Percentiles rank a stretch among this genome's conserved stretches.
Evolutionary conservation across 2,888 invertebrate genomes (phyloP).

Genomic region (Apodemia duryi): DNA sequence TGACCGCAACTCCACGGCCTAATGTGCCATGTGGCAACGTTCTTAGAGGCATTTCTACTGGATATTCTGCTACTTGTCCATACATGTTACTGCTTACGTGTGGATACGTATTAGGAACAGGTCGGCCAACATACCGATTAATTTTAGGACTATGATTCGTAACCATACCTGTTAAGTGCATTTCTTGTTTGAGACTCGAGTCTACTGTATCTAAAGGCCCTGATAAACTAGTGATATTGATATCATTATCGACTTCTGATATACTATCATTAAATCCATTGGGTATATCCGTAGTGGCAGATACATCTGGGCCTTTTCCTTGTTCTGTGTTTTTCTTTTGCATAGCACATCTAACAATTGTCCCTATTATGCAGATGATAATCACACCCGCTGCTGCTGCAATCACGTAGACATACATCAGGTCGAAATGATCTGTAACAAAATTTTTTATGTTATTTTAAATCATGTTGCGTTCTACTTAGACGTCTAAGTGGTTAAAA

Average conservation of each 20-base stretch:
- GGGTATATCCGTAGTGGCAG: constrained; percentile 87
- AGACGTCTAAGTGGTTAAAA: no score
- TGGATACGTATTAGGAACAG: constrained; percentile 71
- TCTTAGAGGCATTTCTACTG: constrained; percentile 74
- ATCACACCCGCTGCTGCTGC: constrained; percentile 86
- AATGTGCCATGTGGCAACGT: constrained; percentile 71
- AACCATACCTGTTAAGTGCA: constrained; percentile 67
- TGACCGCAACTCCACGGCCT: constrained; percentile 68
- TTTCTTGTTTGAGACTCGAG: constrained; percentile 63
- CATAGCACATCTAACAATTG: constrained; percentile 84
- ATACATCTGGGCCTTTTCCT: constrained; percentile 84
- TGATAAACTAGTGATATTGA: constrained; percentile 84
- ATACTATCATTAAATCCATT: constrained; percentile 92
- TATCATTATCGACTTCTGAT: constrained; percentile 90
- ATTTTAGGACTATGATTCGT: constrained; percentile 62
- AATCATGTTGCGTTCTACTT: no score
- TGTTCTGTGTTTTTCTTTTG: constrained; percentile 82
- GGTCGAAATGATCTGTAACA: constrained; percentile 84
- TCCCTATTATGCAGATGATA: constrained; percentile 84
- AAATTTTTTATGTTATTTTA: background rate
- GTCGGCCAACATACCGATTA: constrained; percentile 70
- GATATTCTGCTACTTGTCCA: constrained; percentile 73
- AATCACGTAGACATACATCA: constrained; percentile 90
- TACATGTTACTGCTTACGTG: constrained; percentile 75
- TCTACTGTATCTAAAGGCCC: constrained; percentile 80